Conservation (phyloP, 2,797 vertebrate genomes). For the Sebastes nivosus region DNA sequence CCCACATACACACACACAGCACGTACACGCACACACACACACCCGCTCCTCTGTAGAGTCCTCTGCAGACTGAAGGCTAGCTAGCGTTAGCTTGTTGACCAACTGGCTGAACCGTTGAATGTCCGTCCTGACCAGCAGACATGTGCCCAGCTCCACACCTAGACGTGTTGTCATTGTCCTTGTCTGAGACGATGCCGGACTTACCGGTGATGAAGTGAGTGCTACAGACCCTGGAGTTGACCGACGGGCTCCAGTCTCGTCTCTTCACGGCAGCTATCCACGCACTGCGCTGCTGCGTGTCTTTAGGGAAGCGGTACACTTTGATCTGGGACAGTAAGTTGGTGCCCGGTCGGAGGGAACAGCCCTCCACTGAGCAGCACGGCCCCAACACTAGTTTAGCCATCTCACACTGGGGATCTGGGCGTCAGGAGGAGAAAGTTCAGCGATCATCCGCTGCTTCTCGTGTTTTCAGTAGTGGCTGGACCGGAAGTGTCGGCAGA, state of each 20-base stretch:
- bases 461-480: too few species aligned
- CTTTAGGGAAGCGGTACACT: not conserved
- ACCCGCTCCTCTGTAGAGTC: too few species aligned
- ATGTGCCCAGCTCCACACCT: not conserved
- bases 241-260: not conserved
- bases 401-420: not conserved
- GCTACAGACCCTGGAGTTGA: not conserved
- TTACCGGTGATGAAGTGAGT: not conserved
- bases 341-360: not conserved
- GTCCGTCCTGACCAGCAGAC: not conserved
- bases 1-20: fast-evolving
- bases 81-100: not conserved
- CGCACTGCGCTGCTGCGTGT: not conserved
- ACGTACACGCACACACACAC: not conserved
- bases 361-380: not conserved
- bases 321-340: not conserved
- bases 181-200: not conserved
- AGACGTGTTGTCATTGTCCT: not conserved
- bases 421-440: too few species aligned
- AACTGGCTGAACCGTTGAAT: not conserved
- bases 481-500: too few species aligned
- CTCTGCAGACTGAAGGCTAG: not conserved
- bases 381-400: not conserved
- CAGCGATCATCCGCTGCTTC: too few species aligned
- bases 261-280: not conserved